Evolutionary conservation across 1,140 invertebrate species (phyloP).

Genomic region (Lethrus apterus): DNA sequence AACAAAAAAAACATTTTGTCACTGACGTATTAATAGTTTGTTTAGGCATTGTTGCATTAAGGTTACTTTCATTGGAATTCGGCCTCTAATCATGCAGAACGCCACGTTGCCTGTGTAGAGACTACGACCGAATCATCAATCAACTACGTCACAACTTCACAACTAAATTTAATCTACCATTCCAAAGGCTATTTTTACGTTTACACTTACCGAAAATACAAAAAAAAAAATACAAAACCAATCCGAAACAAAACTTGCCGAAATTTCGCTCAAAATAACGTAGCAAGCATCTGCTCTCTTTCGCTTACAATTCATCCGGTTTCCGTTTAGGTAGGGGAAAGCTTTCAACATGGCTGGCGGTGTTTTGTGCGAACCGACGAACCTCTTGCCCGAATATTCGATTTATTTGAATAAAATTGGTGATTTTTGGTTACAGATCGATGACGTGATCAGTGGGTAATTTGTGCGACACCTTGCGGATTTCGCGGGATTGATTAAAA

Average conservation of each 20-base stretch:
- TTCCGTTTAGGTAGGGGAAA: constrained; percentile 25
- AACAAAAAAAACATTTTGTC: too few species aligned
- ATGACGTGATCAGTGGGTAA: constrained; percentile 4
- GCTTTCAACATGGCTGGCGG: constrained; percentile 33
- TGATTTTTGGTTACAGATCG: constrained; percentile 1
- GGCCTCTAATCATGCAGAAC: constrained; percentile 18
- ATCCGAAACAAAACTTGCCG: constrained; percentile 12
- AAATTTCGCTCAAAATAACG: constrained; percentile 5
- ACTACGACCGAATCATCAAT: constrained; percentile 13
- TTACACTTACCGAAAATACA: constrained; percentile 14
- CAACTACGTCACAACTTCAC: constrained; percentile 16
- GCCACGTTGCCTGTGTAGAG: constrained; percentile 17
- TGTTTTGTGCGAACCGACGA: constrained; percentile 10
- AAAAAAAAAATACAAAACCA: constrained; percentile 14
- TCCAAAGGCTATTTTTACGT: constrained; percentile 6
- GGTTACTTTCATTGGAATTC: too few species aligned
- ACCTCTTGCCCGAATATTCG: constrained; percentile 11
- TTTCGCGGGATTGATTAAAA: neutral
- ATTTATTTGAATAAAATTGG: constrained; percentile 6
- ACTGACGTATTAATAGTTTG: too few species aligned
- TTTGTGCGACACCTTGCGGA: too few species aligned
- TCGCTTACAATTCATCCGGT: constrained; percentile 4
- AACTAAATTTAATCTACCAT: constrained; percentile 9
- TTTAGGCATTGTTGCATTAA: too few species aligned
- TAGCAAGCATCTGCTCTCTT: constrained; percentile 9